phyloP scores from a whole-genome alignment of 2,113 vertebrate genomes.

The Grammomys dolichurus region DNA sequence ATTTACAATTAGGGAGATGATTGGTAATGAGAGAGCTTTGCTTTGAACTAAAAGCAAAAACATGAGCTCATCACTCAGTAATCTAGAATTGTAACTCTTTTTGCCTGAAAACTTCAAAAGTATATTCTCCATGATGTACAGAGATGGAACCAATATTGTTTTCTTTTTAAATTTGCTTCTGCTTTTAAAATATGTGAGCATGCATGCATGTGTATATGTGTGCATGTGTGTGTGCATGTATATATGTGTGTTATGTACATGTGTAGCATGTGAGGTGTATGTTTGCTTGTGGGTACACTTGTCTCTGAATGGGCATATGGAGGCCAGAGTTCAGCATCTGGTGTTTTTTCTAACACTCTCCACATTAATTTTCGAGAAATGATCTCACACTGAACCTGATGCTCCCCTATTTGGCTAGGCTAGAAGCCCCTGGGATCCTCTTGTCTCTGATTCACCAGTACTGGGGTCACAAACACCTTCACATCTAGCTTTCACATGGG shows the following conservation, averaged over 20 bases:
- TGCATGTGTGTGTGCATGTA: neutral
- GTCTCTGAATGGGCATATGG: neutral
- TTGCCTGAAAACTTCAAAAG: neutral
- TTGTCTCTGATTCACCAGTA: neutral
- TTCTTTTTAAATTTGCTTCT: neutral
- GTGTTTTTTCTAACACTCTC: neutral
- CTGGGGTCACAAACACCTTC: too few species aligned
- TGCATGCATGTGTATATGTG: neutral
- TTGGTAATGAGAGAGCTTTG: constrained; percentile 10
- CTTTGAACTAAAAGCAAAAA: constrained; percentile 66
- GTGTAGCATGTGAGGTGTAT: too few species aligned
- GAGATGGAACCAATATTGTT: neutral
- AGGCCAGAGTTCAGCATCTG: neutral
- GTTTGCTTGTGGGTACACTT: too few species aligned
- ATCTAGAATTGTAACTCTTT: constrained; percentile 33
- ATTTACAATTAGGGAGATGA: constrained; percentile 57
- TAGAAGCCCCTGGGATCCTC: neutral
- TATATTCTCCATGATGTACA: neutral
- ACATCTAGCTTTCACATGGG: neutral
- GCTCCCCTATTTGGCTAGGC: neutral
- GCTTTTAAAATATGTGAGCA: neutral
- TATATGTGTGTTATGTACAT: neutral
- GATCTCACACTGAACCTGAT: neutral
- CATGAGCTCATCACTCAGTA: constrained; percentile 25
- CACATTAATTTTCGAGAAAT: neutral